A percentile compares a stretch with the other conserved stretches of the same genome.
These are phyloP conservation scores for Vulpes lagopus DNA, from an alignment of 2,113 vertebrate genomes.

Conservation along the genomic window DNA sequence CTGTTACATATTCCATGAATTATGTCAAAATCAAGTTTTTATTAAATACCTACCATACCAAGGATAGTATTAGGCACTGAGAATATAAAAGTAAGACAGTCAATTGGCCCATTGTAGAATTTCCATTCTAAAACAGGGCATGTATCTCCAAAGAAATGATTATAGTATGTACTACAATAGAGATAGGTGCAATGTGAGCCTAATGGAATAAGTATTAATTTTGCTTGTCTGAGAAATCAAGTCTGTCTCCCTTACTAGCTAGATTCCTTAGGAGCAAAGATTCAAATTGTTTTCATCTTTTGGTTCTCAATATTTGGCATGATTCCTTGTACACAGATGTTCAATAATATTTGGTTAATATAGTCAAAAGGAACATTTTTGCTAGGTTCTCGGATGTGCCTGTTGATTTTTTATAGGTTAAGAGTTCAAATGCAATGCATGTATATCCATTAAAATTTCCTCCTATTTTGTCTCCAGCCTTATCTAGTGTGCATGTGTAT, in stretches of 20 bases:
- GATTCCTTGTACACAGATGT: background rate
- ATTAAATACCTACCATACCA: background rate
- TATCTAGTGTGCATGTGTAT: background rate
- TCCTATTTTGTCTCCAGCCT: background rate
- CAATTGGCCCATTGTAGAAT: background rate
- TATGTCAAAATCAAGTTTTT: background rate
- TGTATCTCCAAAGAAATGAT: conserved; percentile 9
- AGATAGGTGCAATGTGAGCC: background rate
- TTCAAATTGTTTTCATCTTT: conserved; percentile 33
- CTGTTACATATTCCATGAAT: background rate
- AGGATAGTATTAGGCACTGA: background rate
- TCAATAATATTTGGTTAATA: conserved; percentile 25
- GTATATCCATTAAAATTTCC: background rate
- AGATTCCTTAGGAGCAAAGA: background rate
- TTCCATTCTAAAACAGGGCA: conserved; percentile 36
- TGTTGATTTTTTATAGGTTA: conserved; percentile 23
- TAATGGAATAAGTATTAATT: background rate
- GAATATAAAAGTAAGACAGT: background rate
- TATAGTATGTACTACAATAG: background rate
- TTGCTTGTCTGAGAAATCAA: background rate
- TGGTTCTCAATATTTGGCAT: conserved; percentile 16
- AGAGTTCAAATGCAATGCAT: background rate
- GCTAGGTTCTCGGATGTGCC: background rate
- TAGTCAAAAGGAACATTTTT: conserved; percentile 34
- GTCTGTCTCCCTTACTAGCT: background rate